Conservation (phyloP, 2,888 invertebrate species). For the Heliconius hortense region DNA sequence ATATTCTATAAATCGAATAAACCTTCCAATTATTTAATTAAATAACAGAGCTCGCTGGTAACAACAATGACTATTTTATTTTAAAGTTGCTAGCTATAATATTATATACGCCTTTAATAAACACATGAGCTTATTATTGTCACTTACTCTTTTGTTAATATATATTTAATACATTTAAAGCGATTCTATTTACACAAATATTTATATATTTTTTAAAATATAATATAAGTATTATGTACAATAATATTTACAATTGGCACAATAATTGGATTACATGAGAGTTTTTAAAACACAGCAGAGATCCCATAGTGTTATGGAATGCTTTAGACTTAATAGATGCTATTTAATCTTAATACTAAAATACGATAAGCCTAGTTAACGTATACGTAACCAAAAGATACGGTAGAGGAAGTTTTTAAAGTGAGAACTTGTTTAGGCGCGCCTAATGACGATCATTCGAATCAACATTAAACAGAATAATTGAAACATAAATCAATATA, state of each 20-base stretch:
- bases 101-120: slow-evolving; percentile 56
- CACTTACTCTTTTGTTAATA: slow-evolving; percentile 57
- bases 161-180: slow-evolving; percentile 46
- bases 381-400: slow-evolving; percentile 23
- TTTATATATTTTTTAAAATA: slow-evolving; percentile 37
- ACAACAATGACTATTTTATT: slow-evolving; percentile 36
- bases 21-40: slow-evolving; percentile 35
- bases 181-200: slow-evolving; percentile 69
- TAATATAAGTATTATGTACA: slow-evolving; percentile 52
- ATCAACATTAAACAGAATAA: background rate
- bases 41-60: slow-evolving; percentile 34
- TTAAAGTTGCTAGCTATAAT: slow-evolving; percentile 27
- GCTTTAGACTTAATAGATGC: slow-evolving; percentile 77
- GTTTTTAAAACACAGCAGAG: slow-evolving; percentile 79
- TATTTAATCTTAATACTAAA: slow-evolving; percentile 67
- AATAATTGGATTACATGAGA: slow-evolving; percentile 72
- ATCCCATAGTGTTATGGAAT: slow-evolving; percentile 80
- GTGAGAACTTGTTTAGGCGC: background rate
- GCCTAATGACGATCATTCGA: background rate
- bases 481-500: background rate
- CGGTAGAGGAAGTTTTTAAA: background rate
- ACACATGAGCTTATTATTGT: slow-evolving; percentile 76
- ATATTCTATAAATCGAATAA: slow-evolving; percentile 27
- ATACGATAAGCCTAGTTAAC: slow-evolving; percentile 65
- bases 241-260: slow-evolving; percentile 58